phyloP scores from a whole-genome alignment of 1,140 invertebrate species.

The Lepidurus arcticus region DNA sequence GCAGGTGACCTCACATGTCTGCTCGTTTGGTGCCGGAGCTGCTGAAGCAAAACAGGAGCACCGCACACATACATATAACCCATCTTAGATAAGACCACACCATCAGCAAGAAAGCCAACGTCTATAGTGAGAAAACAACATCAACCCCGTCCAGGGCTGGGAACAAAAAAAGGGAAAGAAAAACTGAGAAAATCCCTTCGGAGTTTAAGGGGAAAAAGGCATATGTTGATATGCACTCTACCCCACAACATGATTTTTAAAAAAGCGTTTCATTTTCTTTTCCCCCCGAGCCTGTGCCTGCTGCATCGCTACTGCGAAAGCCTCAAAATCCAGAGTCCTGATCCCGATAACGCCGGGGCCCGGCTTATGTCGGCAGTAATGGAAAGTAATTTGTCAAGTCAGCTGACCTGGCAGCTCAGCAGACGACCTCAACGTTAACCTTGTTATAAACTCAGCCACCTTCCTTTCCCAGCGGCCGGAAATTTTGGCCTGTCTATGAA shows the following conservation, averaged over 20 bases:
- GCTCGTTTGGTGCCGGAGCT: neutral
- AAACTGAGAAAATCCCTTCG: neutral
- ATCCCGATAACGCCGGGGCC: neutral
- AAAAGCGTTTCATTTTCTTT: neutral
- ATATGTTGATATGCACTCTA: constrained; percentile 6
- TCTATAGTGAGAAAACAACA: too few species aligned
- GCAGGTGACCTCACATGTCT: constrained; percentile 20
- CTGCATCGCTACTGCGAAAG: neutral
- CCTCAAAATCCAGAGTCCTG: neutral
- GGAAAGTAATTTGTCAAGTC: constrained; percentile 11
- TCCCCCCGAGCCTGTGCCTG: neutral
- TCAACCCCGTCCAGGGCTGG: neutral
- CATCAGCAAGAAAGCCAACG: neutral
- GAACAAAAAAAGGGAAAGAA: neutral
- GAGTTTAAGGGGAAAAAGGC: neutral
- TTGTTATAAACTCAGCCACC: neutral
- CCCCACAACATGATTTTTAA: neutral
- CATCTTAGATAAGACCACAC: constrained; percentile 17
- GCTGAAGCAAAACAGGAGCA: constrained; percentile 7
- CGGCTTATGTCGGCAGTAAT: constrained; percentile 13
- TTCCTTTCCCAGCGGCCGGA: too few species aligned
- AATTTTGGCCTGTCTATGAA: too few species aligned
- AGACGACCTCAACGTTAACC: neutral
- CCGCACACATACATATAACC: constrained; percentile 15
- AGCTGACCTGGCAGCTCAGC: constrained; percentile 13